Evolutionary conservation across 1,140 invertebrate species (phyloP).

Genomic region (Eumeta japonica): DNA sequence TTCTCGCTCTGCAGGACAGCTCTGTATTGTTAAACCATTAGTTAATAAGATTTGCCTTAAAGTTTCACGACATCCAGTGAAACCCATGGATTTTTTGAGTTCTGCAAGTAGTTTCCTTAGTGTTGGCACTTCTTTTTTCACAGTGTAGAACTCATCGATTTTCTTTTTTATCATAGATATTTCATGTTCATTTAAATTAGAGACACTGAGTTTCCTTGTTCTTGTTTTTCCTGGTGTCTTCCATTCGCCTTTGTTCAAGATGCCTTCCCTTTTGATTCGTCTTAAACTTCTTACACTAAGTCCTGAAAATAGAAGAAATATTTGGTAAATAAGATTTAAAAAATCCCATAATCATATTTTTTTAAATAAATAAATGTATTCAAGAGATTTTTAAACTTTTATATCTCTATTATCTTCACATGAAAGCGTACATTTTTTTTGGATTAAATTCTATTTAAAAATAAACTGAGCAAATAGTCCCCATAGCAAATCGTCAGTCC

Average conservation of each 20-base stretch:
- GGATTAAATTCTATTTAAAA: no score
- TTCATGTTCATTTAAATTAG: constrained; percentile 10
- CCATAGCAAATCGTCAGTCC: no score
- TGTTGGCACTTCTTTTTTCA: constrained; percentile 14
- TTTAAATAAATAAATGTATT: no score
- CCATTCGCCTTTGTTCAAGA: not conserved
- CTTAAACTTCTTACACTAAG: not conserved
- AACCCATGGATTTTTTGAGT: constrained; percentile 1
- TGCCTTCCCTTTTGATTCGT: not conserved
- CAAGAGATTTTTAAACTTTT: no score
- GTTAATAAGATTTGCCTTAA: constrained; percentile 1
- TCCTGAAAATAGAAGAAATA: no score
- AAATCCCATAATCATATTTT: no score
- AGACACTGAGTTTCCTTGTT: not conserved
- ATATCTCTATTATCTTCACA: no score
- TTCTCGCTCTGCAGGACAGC: no score
- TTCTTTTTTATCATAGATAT: constrained; percentile 9
- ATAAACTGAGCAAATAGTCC: no score
- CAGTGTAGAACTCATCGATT: constrained; percentile 14
- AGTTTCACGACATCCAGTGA: constrained; percentile 3
- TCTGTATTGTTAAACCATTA: constrained; percentile 5
- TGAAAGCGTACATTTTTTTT: no score
- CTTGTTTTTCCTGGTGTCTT: constrained; percentile 2
- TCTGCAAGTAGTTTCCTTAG: constrained; percentile 7
- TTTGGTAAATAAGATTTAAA: no score